These are phyloP conservation scores for Cactoblastis cactorum DNA, from an alignment of 2,888 invertebrate species.

Conservation along the genomic window DNA sequence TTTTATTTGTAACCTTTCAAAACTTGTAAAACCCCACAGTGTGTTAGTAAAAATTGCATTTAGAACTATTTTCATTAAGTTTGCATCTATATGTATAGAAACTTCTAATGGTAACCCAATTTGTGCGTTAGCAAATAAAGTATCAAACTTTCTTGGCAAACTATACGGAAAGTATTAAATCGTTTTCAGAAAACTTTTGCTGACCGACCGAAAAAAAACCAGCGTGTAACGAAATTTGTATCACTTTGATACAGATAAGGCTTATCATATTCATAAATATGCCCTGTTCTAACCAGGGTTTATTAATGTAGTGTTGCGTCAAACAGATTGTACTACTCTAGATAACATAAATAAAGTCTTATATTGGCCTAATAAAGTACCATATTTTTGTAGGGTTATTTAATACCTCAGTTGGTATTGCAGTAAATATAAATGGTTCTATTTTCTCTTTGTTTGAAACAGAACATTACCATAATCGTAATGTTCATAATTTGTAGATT, in stretches of 20 bases:
- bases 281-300: constrained; percentile 10
- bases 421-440: background rate
- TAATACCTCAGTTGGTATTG: background rate
- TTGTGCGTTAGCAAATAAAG: background rate
- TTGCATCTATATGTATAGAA: no score
- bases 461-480: no score
- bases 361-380: background rate
- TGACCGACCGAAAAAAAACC: background rate
- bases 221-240: constrained; percentile 1
- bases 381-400: background rate
- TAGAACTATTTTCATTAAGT: no score
- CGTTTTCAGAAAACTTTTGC: background rate
- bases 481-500: no score
- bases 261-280: constrained; percentile 12
- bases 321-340: constrained; percentile 13
- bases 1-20: no score
- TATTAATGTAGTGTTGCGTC: constrained; percentile 21
- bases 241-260: constrained; percentile 1
- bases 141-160: background rate
- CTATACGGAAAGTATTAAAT: background rate
- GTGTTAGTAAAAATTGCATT: no score
- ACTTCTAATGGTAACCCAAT: no score
- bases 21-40: no score
- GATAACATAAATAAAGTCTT: constrained; percentile 1
- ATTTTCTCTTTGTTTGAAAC: background rate